A percentile compares a stretch with the other conserved stretches of the same genome.
Evolutionary conservation across 2,888 invertebrate species (phyloP).

Genomic region (Agonum fuliginosum): DNA sequence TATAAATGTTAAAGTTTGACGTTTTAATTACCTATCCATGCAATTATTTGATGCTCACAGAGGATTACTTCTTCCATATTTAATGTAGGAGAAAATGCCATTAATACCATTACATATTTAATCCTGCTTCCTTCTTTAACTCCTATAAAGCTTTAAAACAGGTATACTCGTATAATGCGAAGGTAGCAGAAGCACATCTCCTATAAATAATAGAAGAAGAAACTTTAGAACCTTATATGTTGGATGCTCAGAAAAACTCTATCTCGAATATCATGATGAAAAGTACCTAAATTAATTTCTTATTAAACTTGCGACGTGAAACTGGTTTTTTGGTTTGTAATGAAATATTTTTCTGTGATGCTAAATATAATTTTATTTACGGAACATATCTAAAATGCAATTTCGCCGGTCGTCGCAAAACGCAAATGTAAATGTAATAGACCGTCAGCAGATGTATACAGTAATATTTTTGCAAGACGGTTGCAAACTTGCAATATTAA

Average conservation of each 20-base stretch:
- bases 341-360: background rate
- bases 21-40: background rate
- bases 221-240: background rate
- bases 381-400: background rate
- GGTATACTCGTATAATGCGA: background rate
- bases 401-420: too few species aligned
- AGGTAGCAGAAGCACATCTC: background rate
- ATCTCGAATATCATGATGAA: slow-evolving; percentile 1
- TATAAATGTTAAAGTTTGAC: background rate
- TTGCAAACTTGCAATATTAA: slow-evolving; percentile 1
- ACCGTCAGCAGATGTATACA: background rate
- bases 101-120: slow-evolving; percentile 3
- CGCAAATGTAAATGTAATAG: too few species aligned
- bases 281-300: slow-evolving; percentile 19
- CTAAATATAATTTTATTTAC: background rate
- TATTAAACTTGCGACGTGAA: background rate
- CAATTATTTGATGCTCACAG: background rate
- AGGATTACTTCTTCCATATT: background rate
- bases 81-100: slow-evolving; percentile 3
- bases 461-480: background rate
- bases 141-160: slow-evolving; percentile 5
- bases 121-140: background rate
- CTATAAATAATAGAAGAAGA: slow-evolving; percentile 10
- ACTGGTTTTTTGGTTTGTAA: background rate
- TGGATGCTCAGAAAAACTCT: background rate